Conservation (phyloP, 2,113 vertebrate species). For the Phyllostomus hastatus region DNA sequence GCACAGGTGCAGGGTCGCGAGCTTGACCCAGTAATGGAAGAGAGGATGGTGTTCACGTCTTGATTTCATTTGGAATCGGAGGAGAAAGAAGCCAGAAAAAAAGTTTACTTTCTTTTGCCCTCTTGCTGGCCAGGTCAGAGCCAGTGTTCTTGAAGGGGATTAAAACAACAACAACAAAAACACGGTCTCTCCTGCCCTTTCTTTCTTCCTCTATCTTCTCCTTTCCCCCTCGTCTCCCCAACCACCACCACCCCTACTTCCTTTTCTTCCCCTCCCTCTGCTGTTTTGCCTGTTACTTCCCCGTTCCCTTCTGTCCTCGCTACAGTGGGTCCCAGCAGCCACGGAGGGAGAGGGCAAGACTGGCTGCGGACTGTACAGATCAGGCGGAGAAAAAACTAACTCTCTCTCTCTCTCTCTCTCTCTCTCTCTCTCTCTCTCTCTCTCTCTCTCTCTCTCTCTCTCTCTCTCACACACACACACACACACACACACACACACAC, state of each 20-base stretch:
- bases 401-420: background rate
- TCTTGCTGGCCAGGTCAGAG: background rate
- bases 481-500: conserved; percentile 1
- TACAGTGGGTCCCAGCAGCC: background rate
- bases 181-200: background rate
- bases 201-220: background rate
- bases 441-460: background rate
- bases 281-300: conserved; percentile 3
- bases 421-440: background rate
- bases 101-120: background rate
- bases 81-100: background rate
- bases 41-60: background rate
- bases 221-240: background rate
- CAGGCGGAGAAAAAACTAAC: conserved; percentile 43
- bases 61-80: background rate
- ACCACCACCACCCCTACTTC: background rate
- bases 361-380: conserved; percentile 68
- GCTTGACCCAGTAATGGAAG: background rate
- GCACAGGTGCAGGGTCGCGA: background rate
- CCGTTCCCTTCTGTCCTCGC: background rate
- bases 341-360: conserved; percentile 70
- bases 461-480: background rate
- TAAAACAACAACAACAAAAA: background rate
- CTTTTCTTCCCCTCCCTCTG: conserved; percentile 5
- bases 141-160: background rate